phyloP scores from a whole-genome alignment of 2,113 vertebrate species.

The Plestiodon gilberti region DNA sequence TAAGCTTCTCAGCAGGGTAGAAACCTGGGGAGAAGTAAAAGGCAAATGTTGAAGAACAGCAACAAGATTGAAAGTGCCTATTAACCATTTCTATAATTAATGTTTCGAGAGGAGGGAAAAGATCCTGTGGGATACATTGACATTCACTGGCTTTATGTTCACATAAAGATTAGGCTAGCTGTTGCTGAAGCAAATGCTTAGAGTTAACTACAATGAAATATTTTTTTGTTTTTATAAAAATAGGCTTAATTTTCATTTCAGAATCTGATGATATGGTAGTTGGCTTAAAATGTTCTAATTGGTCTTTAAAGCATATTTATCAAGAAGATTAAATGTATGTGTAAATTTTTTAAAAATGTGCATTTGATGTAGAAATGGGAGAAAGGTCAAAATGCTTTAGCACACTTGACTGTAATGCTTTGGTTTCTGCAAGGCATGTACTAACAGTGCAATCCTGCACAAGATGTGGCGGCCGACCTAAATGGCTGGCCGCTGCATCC shows the following conservation, averaged over 20 bases:
- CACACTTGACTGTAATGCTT: background rate
- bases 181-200: slow-evolving; percentile 34
- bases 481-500: too few relatives aligned
- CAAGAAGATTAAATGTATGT: background rate
- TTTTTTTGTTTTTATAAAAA: background rate
- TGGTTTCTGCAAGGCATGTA: background rate
- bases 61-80: slow-evolving; percentile 3
- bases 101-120: slow-evolving; percentile 27
- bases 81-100: slow-evolving; percentile 57
- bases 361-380: slow-evolving; percentile 11
- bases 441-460: too few relatives aligned
- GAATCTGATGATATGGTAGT: background rate
- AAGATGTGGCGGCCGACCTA: too few relatives aligned
- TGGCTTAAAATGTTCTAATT: background rate
- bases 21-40: background rate
- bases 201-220: slow-evolving; percentile 50
- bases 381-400: slow-evolving; percentile 18
- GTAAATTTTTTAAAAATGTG: background rate
- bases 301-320: slow-evolving; percentile 24
- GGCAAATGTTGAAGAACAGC: accelerated
- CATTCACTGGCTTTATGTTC: background rate
- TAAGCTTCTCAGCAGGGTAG: background rate
- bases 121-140: slow-evolving; percentile 30
- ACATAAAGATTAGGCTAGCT: slow-evolving; percentile 34
- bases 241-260: background rate